A percentile compares a stretch with the other conserved stretches of the same genome.
Evolutionary conservation across 2,888 invertebrate genomes (phyloP).

Genomic region (Drosophila mayaguana): DNA sequence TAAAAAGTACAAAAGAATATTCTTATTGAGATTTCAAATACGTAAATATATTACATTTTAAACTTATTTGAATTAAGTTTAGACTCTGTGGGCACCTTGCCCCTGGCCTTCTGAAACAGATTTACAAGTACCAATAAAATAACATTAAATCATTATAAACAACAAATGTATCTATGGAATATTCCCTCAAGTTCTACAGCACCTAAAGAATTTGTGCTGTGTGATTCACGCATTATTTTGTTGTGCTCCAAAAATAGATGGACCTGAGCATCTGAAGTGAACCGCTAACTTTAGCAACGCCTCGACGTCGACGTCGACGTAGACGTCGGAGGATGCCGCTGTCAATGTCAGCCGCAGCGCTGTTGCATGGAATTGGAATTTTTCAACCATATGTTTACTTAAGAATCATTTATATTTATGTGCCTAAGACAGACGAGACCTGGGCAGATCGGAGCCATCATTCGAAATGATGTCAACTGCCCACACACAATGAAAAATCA

Average conservation of each 20-base stretch:
- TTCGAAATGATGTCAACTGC: constrained; percentile 51
- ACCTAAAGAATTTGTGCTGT: constrained; percentile 50
- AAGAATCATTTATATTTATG: constrained; percentile 31
- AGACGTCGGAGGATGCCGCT: constrained; percentile 51
- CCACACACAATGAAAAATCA: constrained; percentile 26
- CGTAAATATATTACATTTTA: too few species aligned
- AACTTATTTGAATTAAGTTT: not conserved
- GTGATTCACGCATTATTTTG: constrained; percentile 57
- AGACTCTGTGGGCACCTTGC: not conserved
- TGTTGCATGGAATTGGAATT: constrained; percentile 54
- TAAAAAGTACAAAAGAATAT: too few species aligned
- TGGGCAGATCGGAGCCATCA: constrained; percentile 13
- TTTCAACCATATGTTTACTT: constrained; percentile 45
- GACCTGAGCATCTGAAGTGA: constrained; percentile 38
- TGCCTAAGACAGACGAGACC: constrained; percentile 12
- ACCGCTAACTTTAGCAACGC: constrained; percentile 34
- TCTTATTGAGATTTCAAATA: too few species aligned
- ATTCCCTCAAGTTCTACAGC: constrained; percentile 25
- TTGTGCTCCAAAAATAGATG: constrained; percentile 59
- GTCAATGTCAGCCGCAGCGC: constrained; percentile 62
- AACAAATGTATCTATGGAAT: constrained; percentile 42
- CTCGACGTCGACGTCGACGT: constrained; percentile 23
- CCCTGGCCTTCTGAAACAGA: not conserved
- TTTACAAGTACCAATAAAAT: constrained; percentile 25
- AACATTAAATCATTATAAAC: constrained; percentile 28